Evolutionary conservation across 2,888 invertebrate species (phyloP), one percentile per base, ranked within the genome.

Genomic region (Zele albiditarsus): DNA sequence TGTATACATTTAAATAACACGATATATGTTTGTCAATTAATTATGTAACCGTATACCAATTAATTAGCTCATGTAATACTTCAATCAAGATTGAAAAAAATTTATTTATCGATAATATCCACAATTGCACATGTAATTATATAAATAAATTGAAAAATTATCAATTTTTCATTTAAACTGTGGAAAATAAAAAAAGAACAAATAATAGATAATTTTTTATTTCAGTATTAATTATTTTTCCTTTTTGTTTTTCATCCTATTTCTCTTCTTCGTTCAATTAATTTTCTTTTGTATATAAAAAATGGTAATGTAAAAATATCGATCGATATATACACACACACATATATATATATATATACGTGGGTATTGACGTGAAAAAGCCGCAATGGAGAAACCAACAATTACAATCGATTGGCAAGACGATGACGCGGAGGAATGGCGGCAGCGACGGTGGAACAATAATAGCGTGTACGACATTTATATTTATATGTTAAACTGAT

Each of bases 331-430:
- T 25, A 53, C 16, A 53, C 14, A 8, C 10, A 12, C 10, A 38
- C 1, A 38, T 8, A n/a, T n/a, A 46, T n/a, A 46, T 46, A 16
- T 20, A 53, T 20, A 23, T 20, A 20, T 53, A 53, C 3, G n/a
- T 5, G 20, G 33, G 12, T 63, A 63, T 63, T 33, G 33, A 38
- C 63, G 33, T 31, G 33, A 38, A 38, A 38, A 63, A 63, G 33
- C 63, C 63, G 63, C 63, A 63, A 63, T 63, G 63, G 63, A 38
- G 63, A 63, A 27, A 28, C 60, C 60, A n/a, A 33, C 63, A 63
- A 63, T 63, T 63, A 63, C 63, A 63, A 63, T 63, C 63, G 63
- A 63, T 63, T 63, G 63, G 63, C 31, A 63, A 31, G 63, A 53
- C 53, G 62, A 63, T 63, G 63, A 63, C 63, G 63, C 63, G 63